A percentile compares a stretch with the other conserved stretches of the same genome.
phyloP scores from a whole-genome alignment of 53 echinoderm and acorn worm genomes.

The Zoroaster sp. region DNA sequence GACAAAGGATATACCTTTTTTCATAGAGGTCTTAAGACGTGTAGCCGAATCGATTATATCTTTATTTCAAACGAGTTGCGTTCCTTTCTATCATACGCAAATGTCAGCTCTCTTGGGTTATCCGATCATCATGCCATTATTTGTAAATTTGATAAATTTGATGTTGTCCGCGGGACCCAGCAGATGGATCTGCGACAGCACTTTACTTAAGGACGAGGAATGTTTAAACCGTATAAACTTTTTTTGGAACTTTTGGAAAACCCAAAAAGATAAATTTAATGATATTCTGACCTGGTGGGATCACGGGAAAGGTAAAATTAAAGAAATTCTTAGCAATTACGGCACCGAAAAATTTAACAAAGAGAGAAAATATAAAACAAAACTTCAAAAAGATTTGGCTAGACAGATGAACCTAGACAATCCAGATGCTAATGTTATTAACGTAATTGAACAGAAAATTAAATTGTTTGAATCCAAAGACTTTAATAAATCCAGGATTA shows the following conservation, averaged over 20 bases:
- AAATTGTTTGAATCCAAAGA: background rate
- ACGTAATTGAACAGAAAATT: background rate
- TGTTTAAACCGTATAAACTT: background rate
- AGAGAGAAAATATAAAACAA: background rate
- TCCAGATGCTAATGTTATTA: background rate
- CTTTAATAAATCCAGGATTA: background rate
- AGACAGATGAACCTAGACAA: background rate
- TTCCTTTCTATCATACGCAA: too few species aligned
- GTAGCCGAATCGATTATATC: background rate
- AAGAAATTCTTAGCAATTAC: background rate
- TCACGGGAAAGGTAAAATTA: background rate
- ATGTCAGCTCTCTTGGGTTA: background rate
- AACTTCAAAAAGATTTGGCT: background rate
- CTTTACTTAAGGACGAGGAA: background rate
- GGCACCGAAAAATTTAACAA: background rate
- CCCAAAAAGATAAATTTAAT: background rate
- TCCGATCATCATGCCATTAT: background rate
- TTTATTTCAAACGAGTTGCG: too few species aligned
- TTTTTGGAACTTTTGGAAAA: constrained; percentile 10
- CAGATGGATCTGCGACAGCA: background rate
- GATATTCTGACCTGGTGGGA: background rate
- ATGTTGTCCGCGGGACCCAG: background rate
- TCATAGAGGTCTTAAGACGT: background rate
- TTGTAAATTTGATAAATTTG: background rate
- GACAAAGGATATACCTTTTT: background rate